These are phyloP conservation scores for Montipora efflorescens DNA, from an alignment of 64 coral and sea anemone genomes.

Conservation along the genomic window DNA sequence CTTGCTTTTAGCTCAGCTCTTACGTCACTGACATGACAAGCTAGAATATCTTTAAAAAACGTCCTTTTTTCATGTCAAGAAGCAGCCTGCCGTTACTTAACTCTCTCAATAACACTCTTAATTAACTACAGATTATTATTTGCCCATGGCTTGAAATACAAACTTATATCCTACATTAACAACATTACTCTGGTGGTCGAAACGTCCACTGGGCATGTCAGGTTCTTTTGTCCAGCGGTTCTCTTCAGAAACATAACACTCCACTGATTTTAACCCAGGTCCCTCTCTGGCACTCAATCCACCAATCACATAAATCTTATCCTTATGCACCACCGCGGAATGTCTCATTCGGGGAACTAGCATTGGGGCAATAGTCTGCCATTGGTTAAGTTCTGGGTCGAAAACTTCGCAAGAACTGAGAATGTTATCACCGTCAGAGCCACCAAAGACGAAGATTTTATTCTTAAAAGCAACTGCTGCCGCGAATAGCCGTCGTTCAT, in stretches of 20 bases:
- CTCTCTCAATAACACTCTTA: no score
- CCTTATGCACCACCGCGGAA: conserved; percentile 35
- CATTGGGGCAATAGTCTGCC: conserved; percentile 50
- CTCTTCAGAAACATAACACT: conserved; percentile 49
- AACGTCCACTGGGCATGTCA: conserved; percentile 43
- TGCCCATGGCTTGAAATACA: conserved; percentile 5
- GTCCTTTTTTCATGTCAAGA: no score
- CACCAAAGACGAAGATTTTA: conserved; percentile 53
- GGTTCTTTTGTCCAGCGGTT: conserved; percentile 52
- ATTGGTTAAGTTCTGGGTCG: conserved; percentile 35
- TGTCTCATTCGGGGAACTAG: conserved; percentile 23
- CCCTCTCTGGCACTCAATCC: conserved; percentile 23
- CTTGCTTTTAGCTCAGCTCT: no score
- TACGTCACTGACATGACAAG: no score
- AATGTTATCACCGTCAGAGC: conserved; percentile 38
- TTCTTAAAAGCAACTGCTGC: conserved; percentile 24
- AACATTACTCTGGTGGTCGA: conserved; percentile 25
- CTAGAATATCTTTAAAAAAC: no score
- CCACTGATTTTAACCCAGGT: conserved; percentile 29
- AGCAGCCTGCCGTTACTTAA: no score
- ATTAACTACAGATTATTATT: not conserved
- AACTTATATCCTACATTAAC: conserved; percentile 23
- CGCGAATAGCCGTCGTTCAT: conserved; percentile 25
- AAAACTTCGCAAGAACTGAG: conserved; percentile 48
- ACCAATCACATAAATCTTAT: conserved; percentile 62